These are phyloP conservation scores for Seriola dumerili DNA, from an alignment of 2,113 vertebrate genomes.

Conservation along the genomic window DNA sequence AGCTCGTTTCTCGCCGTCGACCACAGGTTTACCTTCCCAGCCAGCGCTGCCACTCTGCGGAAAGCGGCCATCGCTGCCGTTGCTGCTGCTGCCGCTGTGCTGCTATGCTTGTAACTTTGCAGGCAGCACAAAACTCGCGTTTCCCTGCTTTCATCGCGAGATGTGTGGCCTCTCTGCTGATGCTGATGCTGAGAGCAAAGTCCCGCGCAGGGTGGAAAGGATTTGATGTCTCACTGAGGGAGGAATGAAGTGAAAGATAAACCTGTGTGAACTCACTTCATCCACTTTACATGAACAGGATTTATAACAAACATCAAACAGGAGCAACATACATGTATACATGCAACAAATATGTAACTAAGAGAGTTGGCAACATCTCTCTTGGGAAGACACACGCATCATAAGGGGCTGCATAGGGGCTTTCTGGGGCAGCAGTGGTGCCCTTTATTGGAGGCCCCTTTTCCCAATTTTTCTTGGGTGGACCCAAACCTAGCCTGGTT, in stretches of 20 bases:
- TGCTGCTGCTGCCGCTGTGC: slow-evolving; percentile 51
- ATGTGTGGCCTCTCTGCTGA: slow-evolving; percentile 51
- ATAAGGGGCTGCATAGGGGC: no score
- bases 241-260: background rate
- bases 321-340: no score
- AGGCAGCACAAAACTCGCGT: slow-evolving; percentile 58
- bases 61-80: slow-evolving; percentile 82
- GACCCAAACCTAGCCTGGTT: no score
- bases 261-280: background rate
- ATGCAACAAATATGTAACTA: no score
- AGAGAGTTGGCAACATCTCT: no score
- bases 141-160: slow-evolving; percentile 78
- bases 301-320: background rate
- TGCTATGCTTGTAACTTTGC: slow-evolving; percentile 60
- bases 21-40: slow-evolving; percentile 59
- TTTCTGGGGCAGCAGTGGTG: no score
- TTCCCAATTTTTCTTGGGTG: no score
- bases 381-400: no score
- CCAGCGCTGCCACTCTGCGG: slow-evolving; percentile 75
- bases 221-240: slow-evolving; percentile 24
- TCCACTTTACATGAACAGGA: background rate
- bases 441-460: no score
- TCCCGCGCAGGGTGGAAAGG: background rate
- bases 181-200: slow-evolving; percentile 37
- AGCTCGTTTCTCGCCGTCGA: slow-evolving; percentile 53